These are phyloP conservation scores for Sinotaia quadrata DNA, from an alignment of 2,888 invertebrate genomes.

Conservation along the genomic window DNA sequence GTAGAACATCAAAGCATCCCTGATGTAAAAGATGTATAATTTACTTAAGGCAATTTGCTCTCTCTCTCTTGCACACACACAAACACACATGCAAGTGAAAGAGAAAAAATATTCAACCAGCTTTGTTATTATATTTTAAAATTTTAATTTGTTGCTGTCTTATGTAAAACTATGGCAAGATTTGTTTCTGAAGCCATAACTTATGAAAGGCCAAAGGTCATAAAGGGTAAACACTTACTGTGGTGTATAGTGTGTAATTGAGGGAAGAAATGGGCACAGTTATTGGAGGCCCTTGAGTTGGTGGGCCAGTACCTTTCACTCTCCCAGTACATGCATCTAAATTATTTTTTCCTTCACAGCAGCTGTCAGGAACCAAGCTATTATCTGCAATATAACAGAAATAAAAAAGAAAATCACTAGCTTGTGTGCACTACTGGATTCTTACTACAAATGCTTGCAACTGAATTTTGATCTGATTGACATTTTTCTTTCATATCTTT, in stretches of 20 bases:
- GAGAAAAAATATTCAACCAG: too few relatives aligned
- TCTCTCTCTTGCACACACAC: background rate
- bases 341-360: constrained; percentile 43
- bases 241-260: constrained; percentile 55
- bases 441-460: too few relatives aligned
- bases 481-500: too few relatives aligned
- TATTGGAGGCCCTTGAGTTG: constrained; percentile 42
- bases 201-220: too few relatives aligned
- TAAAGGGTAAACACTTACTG: constrained; percentile 44
- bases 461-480: too few relatives aligned
- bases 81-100: background rate
- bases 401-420: background rate
- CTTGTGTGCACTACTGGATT: too few relatives aligned
- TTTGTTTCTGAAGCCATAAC: too few relatives aligned
- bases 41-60: background rate
- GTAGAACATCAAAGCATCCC: constrained; percentile 61
- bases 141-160: too few relatives aligned
- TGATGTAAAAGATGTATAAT: constrained; percentile 27
- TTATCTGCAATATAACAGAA: constrained; percentile 52
- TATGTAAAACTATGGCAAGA: too few relatives aligned
- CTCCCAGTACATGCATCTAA: constrained; percentile 47
- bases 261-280: constrained; percentile 11
- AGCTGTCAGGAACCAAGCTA: constrained; percentile 56
- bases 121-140: too few relatives aligned
- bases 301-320: constrained; percentile 36